These are phyloP conservation scores for Timandra comae DNA, from an alignment of 2,888 invertebrate species.

Conservation along the genomic window DNA sequence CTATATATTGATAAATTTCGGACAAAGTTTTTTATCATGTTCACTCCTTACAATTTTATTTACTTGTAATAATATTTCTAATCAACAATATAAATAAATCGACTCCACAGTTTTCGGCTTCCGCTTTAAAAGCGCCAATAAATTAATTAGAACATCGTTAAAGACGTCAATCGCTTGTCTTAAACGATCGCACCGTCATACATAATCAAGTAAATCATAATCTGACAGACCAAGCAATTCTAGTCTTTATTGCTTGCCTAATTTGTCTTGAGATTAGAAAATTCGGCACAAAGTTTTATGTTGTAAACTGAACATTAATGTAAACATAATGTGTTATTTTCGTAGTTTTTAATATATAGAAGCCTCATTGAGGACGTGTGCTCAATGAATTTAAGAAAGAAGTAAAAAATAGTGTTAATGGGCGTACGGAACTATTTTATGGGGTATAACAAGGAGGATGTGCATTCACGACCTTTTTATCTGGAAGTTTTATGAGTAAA, in stretches of 20 bases:
- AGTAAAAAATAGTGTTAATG: conserved; percentile 67
- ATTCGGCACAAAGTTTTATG: conserved; percentile 64
- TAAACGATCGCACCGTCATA: conserved; percentile 33
- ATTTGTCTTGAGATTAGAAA: conserved; percentile 53
- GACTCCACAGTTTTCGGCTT: conserved; percentile 46
- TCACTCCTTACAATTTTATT: background rate
- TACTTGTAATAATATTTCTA: background rate
- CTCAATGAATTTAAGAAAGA: conserved; percentile 64
- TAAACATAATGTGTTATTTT: conserved; percentile 69
- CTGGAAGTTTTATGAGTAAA: conserved; percentile 60
- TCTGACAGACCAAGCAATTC: conserved; percentile 34
- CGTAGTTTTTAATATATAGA: conserved; percentile 60
- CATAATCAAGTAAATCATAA: conserved; percentile 36
- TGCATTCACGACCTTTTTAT: conserved; percentile 66
- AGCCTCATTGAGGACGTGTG: conserved; percentile 69
- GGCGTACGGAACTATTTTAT: conserved; percentile 59
- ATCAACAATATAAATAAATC: conserved; percentile 6
- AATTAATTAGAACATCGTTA: conserved; percentile 66
- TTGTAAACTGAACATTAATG: conserved; percentile 56
- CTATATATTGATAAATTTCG: background rate
- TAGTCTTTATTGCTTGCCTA: conserved; percentile 36
- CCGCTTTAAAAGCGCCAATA: conserved; percentile 68
- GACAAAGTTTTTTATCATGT: background rate
- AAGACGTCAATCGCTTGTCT: conserved; percentile 68
- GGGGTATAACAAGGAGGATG: conserved; percentile 59